These are phyloP conservation scores for Lithobates sylvaticus DNA, from an alignment of 2,797 vertebrate species.

Conservation along the genomic window DNA sequence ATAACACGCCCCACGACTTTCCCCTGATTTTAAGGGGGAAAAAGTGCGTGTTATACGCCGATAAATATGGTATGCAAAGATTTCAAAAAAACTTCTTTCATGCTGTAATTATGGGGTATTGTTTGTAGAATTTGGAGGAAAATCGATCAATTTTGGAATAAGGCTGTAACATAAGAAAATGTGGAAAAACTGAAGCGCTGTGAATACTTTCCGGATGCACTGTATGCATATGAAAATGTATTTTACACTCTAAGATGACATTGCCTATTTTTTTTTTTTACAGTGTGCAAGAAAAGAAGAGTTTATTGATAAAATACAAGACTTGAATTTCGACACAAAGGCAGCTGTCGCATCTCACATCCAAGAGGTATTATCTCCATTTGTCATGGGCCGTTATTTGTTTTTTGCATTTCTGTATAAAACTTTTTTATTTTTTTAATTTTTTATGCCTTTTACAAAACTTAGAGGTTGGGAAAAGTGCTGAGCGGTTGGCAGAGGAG, in stretches of 20 bases:
- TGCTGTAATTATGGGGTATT: too few species aligned
- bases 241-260: background rate
- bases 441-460: background rate
- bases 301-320: constrained; percentile 95
- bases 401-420: background rate
- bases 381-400: background rate
- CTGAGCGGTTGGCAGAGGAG: background rate
- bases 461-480: background rate
- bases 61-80: too few species aligned
- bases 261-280: constrained; percentile 19
- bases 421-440: background rate
- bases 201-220: too few species aligned
- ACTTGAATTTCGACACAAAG: constrained; percentile 95
- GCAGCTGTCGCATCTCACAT: constrained; percentile 95
- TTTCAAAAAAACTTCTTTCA: too few species aligned
- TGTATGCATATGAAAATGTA: too few species aligned
- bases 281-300: constrained; percentile 98
- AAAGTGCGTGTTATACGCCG: too few species aligned
- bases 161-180: too few species aligned
- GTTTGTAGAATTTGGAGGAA: too few species aligned
- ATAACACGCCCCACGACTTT: too few species aligned
- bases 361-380: constrained; percentile 88
- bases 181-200: too few species aligned
- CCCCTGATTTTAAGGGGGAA: too few species aligned
- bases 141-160: too few species aligned